phyloP scores from a whole-genome alignment of 2,888 invertebrate species.

The Cancer borealis region DNA sequence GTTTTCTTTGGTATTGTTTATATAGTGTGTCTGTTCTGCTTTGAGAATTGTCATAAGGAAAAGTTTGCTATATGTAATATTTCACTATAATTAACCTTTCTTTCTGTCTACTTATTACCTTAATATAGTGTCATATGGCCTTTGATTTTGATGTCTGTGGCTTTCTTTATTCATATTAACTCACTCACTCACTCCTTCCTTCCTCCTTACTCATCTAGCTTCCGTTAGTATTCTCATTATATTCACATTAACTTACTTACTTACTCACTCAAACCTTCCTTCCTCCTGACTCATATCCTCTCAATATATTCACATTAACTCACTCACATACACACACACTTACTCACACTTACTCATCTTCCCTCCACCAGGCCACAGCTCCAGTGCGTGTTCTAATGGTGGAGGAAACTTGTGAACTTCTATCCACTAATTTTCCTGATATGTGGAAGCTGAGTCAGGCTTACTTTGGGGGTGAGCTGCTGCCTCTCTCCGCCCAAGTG shows the following conservation, averaged over 20 bases:
- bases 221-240: background rate
- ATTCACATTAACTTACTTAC: background rate
- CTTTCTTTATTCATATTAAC: background rate
- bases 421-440: constrained; percentile 90
- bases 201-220: background rate
- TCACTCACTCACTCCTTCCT: too few relatives aligned
- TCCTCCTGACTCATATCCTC: too few relatives aligned
- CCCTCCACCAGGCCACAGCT: constrained; percentile 79
- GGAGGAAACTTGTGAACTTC: constrained; percentile 88
- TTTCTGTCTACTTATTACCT: background rate
- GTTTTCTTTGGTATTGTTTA: background rate
- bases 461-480: constrained; percentile 94
- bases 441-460: constrained; percentile 97
- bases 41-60: too few relatives aligned
- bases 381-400: constrained; percentile 88
- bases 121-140: too few relatives aligned
- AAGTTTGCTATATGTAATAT: too few relatives aligned
- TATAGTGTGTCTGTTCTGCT: background rate
- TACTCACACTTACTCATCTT: background rate
- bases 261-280: too few relatives aligned
- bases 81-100: background rate
- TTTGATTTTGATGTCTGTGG: too few relatives aligned
- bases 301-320: background rate
- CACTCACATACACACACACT: background rate
- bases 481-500: constrained; percentile 78